Conservation (phyloP, 1,140 invertebrate genomes). For the Arctopsyche grandis region DNA sequence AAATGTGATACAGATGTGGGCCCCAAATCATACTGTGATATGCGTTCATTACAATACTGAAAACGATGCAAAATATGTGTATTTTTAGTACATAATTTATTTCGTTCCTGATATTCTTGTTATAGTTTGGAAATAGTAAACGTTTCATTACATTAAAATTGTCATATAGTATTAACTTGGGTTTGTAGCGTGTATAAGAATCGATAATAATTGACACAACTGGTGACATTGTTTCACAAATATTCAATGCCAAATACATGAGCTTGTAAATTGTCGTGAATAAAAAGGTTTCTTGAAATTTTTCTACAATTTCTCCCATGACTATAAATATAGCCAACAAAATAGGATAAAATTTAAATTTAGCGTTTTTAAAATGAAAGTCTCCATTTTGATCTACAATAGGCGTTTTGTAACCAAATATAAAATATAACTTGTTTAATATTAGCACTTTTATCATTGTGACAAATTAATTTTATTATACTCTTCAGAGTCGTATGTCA, state of each 20-base stretch:
- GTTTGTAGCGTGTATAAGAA: background rate
- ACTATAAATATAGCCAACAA: background rate
- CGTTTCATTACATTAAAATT: background rate
- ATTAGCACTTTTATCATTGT: background rate
- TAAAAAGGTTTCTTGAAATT: background rate
- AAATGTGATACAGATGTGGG: background rate
- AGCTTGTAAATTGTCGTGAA: background rate
- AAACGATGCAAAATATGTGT: background rate
- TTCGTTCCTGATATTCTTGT: background rate
- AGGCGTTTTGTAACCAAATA: background rate
- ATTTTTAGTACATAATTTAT: background rate
- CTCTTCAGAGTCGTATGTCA: too few species aligned
- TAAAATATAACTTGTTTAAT: background rate
- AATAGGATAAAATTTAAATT: background rate
- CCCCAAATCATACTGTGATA: background rate
- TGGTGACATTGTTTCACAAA: constrained; percentile 6
- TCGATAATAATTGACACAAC: background rate
- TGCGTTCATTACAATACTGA: background rate
- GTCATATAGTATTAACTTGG: background rate
- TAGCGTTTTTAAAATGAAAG: background rate
- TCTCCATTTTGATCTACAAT: background rate
- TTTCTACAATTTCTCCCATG: background rate
- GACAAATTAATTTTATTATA: background rate
- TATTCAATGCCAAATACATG: background rate
- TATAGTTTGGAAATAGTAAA: background rate